Conservation (phyloP, 2,888 invertebrate species). For the Acleris sparsana region DNA sequence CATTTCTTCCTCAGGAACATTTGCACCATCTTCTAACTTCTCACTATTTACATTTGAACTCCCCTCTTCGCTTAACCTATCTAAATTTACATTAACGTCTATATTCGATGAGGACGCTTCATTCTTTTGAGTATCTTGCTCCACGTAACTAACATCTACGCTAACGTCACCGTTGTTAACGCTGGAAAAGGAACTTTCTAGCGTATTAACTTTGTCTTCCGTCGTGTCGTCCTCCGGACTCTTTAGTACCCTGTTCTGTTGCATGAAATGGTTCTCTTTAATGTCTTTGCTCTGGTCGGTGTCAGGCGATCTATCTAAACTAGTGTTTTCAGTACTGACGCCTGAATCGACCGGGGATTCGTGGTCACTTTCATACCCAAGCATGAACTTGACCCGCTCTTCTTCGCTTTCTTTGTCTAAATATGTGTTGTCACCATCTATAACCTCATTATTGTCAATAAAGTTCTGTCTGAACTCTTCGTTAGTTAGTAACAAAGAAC, state of each 20-base stretch:
- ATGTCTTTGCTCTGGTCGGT: slow-evolving; percentile 74
- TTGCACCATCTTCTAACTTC: slow-evolving; percentile 56
- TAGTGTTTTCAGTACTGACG: slow-evolving; percentile 89
- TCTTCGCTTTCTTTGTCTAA: slow-evolving; percentile 56
- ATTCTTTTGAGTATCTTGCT: slow-evolving; percentile 65
- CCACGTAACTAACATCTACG: slow-evolving; percentile 71
- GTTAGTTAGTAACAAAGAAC: slow-evolving; percentile 81
- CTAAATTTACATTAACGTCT: slow-evolving; percentile 49
- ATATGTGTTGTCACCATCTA: slow-evolving; percentile 60
- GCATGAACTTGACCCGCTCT: slow-evolving; percentile 73
- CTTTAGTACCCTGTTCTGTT: slow-evolving; percentile 74
- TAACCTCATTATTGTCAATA: slow-evolving; percentile 52
- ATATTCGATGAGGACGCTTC: slow-evolving; percentile 68
- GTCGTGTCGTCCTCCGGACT: slow-evolving; percentile 55
- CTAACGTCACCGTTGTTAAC: slow-evolving; percentile 51
- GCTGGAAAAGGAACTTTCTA: slow-evolving; percentile 71
- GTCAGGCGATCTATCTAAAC: slow-evolving; percentile 86
- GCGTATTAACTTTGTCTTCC: slow-evolving; percentile 49
- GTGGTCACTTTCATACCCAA: slow-evolving; percentile 79
- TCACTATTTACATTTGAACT: slow-evolving; percentile 49
- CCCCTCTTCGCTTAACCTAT: slow-evolving; percentile 60
- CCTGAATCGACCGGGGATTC: slow-evolving; percentile 85
- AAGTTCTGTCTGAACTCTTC: slow-evolving; percentile 72
- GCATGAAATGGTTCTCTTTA: slow-evolving; percentile 67
- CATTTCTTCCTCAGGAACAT: slow-evolving; percentile 55